These are phyloP conservation scores for Conus canariensis DNA, from an alignment of 2,888 invertebrate genomes.

Conservation along the genomic window DNA sequence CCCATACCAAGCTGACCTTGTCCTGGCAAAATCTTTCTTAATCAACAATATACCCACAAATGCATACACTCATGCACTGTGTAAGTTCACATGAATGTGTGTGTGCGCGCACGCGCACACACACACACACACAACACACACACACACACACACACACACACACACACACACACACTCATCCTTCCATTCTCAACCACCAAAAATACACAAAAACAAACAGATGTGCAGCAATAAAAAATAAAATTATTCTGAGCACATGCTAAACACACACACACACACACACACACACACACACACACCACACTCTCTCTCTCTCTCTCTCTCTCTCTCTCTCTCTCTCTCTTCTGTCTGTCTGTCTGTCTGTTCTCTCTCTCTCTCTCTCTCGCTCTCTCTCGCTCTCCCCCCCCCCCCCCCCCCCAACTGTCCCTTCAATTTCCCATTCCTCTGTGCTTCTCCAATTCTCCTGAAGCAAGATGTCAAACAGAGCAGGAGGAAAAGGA, in stretches of 20 bases:
- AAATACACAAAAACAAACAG: neutral
- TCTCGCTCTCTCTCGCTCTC: neutral
- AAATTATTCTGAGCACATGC: neutral
- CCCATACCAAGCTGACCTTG: too few relatives aligned
- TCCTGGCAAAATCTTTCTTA: too few relatives aligned
- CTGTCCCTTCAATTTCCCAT: neutral
- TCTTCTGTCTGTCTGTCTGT: conserved; percentile 6
- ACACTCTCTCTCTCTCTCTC: conserved; percentile 20
- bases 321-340: conserved; percentile 23
- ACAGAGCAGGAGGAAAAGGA: too few relatives aligned
- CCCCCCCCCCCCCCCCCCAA: neutral
- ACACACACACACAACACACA: neutral
- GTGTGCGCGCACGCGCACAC: neutral
- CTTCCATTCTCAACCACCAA: too few relatives aligned
- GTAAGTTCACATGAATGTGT: too few relatives aligned
- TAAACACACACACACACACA: neutral
- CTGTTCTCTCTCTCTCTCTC: neutral
- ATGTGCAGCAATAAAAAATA: neutral
- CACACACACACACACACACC: neutral
- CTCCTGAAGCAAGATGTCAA: neutral
- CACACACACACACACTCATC: neutral
- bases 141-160: neutral
- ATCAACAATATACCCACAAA: too few relatives aligned
- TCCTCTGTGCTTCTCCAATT: neutral
- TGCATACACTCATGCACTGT: too few relatives aligned